These are phyloP conservation scores for Callosobruchus maculatus DNA, from an alignment of 2,888 invertebrate species.

Conservation along the genomic window DNA sequence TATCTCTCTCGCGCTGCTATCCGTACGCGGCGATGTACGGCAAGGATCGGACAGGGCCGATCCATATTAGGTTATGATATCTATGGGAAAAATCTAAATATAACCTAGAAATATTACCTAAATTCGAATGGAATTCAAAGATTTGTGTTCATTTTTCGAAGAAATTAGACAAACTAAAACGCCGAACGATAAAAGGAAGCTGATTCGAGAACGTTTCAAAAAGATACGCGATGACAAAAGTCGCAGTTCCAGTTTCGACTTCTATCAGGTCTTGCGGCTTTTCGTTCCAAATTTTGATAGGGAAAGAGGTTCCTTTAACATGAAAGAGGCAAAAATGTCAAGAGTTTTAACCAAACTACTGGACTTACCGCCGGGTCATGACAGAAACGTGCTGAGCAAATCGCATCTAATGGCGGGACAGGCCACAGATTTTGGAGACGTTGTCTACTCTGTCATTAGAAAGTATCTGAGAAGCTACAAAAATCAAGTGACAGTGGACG, in stretches of 20 bases:
- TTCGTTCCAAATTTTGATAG: conserved; percentile 76
- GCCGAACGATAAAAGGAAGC: conserved; percentile 46
- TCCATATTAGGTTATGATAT: too few species aligned
- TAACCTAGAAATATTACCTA: background rate
- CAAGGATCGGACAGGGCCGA: too few species aligned
- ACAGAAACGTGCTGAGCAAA: conserved; percentile 54
- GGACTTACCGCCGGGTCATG: conserved; percentile 62
- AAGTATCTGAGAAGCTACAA: conserved; percentile 50
- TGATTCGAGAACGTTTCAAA: conserved; percentile 26
- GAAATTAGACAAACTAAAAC: conserved; percentile 52
- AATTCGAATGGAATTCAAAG: conserved; percentile 49
- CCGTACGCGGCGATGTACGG: too few species aligned
- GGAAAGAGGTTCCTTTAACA: conserved; percentile 75
- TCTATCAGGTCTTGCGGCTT: conserved; percentile 74
- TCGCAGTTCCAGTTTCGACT: conserved; percentile 28
- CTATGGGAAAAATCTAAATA: too few species aligned
- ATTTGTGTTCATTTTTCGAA: conserved; percentile 61
- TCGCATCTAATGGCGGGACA: conserved; percentile 47
- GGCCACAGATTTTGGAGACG: conserved; percentile 76
- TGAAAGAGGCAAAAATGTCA: conserved; percentile 75
- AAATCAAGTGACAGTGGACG: conserved; percentile 59
- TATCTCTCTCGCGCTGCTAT: too few species aligned
- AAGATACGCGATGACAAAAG: conserved; percentile 45
- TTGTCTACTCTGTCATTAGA: conserved; percentile 67
- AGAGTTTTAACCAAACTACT: conserved; percentile 72